Base-by-base conservation (phyloP, 2,888 invertebrate species). In the Limnephilus marmoratus region DNA sequence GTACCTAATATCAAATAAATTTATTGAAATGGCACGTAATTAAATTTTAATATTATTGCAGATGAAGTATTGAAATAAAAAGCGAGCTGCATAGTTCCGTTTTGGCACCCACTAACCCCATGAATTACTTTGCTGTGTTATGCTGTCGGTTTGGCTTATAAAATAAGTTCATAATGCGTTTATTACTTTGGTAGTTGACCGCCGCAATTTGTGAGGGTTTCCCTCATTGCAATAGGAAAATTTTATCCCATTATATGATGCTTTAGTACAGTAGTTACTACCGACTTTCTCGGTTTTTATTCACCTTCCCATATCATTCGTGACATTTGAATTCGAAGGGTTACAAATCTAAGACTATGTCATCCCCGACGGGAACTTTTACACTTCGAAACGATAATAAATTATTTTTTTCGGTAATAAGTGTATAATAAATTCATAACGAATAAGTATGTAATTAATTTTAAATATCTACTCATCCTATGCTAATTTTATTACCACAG, bases 101-200 rank as follows among this genome's bases (percentile, higher is more conserved):
- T 83, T 83, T 83, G 83, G 83, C 83, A 83, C 83, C 37, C 83
- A 83, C 37, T 18, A 5, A n/a, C 37, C 18, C 83, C 24, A 37
- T 37, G 83, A 83, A 83, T 83, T 83, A 37, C 68, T 68, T n/a
- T 24, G 68, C 68, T 68, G 53, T 37, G 34, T 83, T n/a, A 18
- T 83, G 24, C 24, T 37, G 83, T 83, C 24, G 37, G 83, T 34
- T 3, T 37, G 83, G 34, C 7, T 12, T 24, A 83, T 83, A 37
- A 83, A 83, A 83, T 37, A 83, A 83, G 83, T 83, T 83, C 18
- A 18, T 24, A 37, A 37, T 83, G 24, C 24, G 37, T 83, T 83
- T 83, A 83, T 83, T 34, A 24, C 37, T 11, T 24, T 15, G 37
- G 37, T 41, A 41, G 83, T 11, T 41, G 83, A 41, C 83, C 18